phyloP scores from a whole-genome alignment of 2,113 vertebrate species.

The Azemiops feae region DNA sequence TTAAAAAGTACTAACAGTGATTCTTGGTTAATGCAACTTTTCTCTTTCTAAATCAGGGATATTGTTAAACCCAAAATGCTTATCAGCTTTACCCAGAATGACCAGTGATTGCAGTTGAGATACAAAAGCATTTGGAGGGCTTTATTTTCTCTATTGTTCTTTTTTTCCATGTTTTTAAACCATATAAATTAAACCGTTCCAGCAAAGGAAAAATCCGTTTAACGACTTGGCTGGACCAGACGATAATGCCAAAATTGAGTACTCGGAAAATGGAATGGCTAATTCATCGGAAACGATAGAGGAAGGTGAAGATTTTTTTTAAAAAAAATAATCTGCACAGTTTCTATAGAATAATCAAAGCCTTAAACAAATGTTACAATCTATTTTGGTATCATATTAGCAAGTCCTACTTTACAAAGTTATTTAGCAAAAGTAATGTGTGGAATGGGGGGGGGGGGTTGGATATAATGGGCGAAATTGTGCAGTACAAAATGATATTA shows the following conservation, averaged over 20 bases:
- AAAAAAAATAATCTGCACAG: conserved; percentile 17
- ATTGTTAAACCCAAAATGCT: not conserved
- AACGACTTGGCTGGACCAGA: conserved; percentile 63
- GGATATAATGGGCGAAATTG: not conserved
- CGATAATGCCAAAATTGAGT: conserved; percentile 55
- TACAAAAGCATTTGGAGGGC: not conserved
- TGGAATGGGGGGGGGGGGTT: not conserved
- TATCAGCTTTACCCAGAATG: not conserved
- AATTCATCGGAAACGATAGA: conserved; percentile 59
- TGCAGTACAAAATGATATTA: not conserved
- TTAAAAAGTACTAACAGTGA: not conserved
- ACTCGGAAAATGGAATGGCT: conserved; percentile 45
- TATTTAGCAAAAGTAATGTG: conserved; percentile 36
- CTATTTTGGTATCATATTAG: not conserved
- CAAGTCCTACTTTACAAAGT: conserved; percentile 31
- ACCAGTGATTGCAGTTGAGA: not conserved
- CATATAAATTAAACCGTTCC: conserved; percentile 36
- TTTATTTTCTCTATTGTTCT: not conserved
- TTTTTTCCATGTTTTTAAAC: not conserved
- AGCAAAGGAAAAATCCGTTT: conserved; percentile 89
- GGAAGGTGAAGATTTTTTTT: conserved; percentile 70
- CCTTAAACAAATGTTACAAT: not conserved
- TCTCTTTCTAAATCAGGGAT: not conserved
- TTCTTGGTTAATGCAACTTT: not conserved
- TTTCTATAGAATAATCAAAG: not conserved